Base-by-base conservation (phyloP, 2,797 vertebrate species). In the Scolopax rusticola region DNA sequence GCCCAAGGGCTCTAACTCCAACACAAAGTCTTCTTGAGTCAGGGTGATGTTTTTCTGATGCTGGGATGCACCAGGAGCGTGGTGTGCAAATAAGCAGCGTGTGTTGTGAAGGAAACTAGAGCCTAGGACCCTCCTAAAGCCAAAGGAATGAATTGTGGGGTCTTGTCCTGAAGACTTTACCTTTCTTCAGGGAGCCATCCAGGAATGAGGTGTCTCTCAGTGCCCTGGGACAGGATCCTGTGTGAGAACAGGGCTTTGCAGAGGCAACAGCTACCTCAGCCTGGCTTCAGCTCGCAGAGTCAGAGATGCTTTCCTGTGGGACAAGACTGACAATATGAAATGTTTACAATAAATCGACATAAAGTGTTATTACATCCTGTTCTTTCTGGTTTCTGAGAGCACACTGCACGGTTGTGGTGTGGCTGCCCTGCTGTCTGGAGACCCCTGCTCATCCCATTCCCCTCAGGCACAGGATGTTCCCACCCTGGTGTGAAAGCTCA, bases 321-420 rank as follows among this genome's bases (percentile, higher is more conserved):
- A 79, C 33, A 81, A 33, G 50, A 5, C 74, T n/a, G 78, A 27
- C 57, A n/a, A 7, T 76, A 47, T 87, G 24, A 79, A 93, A 94
- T 67, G 70, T 76, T 65, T 38, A 30, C 70, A 59, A 8, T 61
- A 60, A 69, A 69, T 67, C 0, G 0, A 36, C 73, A 7, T 6
- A 15, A 80, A 65, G 33, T 0, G 0, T 75, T 84, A 38, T 81
- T 81, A 13, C 33, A 61, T 33, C 86, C 74, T 56, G 27, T n/a
- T 67, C 54, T 84, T 65, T 25, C 48, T 61, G n/a, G 7, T 15
- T 68, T 87, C 27, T 45, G 78, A 79, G 59, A 60, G 23, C 40
- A 48, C 20, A 3, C 25, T 23, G 53, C 30, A 4, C 0, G 2
- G 15, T 32, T 61, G 36, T 0, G 1, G 15, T 4, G 12, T 33